phyloP scores from a whole-genome alignment of 2,113 vertebrate genomes.

The Limanda limanda region DNA sequence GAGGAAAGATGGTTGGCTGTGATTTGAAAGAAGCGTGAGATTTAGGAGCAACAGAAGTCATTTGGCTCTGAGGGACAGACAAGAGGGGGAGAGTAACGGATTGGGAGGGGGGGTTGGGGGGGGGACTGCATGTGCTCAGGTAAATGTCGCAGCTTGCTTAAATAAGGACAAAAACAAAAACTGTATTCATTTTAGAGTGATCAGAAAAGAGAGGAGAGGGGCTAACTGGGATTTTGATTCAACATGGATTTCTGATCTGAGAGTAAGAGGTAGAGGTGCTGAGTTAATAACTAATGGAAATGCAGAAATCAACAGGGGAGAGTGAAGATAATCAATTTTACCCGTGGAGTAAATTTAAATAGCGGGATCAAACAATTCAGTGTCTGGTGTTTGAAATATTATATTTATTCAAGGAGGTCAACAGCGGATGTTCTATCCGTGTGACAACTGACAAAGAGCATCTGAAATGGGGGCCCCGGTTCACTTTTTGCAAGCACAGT shows the following conservation, averaged over 20 bases:
- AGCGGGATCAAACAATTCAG: constrained; percentile 10
- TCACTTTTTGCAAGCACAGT: constrained; percentile 7
- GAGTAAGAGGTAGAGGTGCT: constrained; percentile 29
- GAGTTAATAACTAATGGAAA: constrained; percentile 41
- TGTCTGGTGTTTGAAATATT: constrained; percentile 9
- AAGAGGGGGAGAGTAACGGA: constrained; percentile 34
- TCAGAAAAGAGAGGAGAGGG: constrained; percentile 26
- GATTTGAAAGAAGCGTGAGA: constrained; percentile 51
- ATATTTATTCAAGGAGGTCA: constrained; percentile 7
- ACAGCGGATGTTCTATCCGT: not conserved
- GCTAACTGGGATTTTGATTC: constrained; percentile 47
- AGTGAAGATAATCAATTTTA: constrained; percentile 14
- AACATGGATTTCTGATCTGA: constrained; percentile 41
- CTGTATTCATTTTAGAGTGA: constrained; percentile 44
- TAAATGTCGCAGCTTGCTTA: constrained; percentile 48
- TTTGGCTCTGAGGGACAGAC: constrained; percentile 57
- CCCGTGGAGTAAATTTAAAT: constrained; percentile 1
- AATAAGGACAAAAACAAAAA: constrained; percentile 47
- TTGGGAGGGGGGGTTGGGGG: not conserved
- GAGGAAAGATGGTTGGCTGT: constrained; percentile 50
- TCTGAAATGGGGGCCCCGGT: constrained; percentile 16
- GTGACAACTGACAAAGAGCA: constrained; percentile 15
- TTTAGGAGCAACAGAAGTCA: constrained; percentile 51
- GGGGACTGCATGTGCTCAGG: constrained; percentile 22
- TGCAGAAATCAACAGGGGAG: constrained; percentile 15